Conservation (phyloP, 2,797 vertebrate genomes). For the Thaleichthys pacificus region DNA sequence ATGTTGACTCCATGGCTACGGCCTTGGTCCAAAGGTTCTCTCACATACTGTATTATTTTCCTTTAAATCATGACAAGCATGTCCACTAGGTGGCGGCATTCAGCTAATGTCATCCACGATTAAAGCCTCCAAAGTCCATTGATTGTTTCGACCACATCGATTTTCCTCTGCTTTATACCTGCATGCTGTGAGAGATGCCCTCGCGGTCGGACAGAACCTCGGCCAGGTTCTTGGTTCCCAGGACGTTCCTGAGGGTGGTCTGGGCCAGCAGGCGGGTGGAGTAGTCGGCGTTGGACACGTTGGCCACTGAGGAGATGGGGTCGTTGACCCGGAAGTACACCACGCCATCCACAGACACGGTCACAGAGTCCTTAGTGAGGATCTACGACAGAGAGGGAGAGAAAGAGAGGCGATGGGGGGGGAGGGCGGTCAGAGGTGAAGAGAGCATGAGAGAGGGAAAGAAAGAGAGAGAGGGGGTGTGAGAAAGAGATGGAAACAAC, state of each 20-base stretch:
- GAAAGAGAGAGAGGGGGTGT: neutral
- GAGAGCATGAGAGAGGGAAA: neutral
- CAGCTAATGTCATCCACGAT: neutral
- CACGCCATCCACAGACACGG: conserved; percentile 77
- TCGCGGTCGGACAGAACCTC: conserved; percentile 80
- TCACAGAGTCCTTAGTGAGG: conserved; percentile 82
- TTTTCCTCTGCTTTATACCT: conserved; percentile 57
- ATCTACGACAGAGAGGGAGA: conserved; percentile 56
- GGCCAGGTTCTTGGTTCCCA: conserved; percentile 80
- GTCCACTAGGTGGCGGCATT: neutral
- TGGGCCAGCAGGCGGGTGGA: conserved; percentile 79
- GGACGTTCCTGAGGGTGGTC: conserved; percentile 79
- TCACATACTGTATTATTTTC: neutral
- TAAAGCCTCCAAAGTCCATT: neutral
- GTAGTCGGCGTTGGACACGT: conserved; percentile 74
- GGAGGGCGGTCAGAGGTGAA: neutral
- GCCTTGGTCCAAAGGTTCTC: neutral
- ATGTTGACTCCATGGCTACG: no score
- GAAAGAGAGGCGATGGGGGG: neutral
- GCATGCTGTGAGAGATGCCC: conserved; percentile 79
- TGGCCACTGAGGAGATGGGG: conserved; percentile 79
- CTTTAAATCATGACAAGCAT: neutral
- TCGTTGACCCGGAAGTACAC: conserved; percentile 81
- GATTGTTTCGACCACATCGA: no score
- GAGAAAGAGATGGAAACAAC: neutral